Conservation (phyloP, 2,113 vertebrate genomes). For the Piprites chloris region DNA sequence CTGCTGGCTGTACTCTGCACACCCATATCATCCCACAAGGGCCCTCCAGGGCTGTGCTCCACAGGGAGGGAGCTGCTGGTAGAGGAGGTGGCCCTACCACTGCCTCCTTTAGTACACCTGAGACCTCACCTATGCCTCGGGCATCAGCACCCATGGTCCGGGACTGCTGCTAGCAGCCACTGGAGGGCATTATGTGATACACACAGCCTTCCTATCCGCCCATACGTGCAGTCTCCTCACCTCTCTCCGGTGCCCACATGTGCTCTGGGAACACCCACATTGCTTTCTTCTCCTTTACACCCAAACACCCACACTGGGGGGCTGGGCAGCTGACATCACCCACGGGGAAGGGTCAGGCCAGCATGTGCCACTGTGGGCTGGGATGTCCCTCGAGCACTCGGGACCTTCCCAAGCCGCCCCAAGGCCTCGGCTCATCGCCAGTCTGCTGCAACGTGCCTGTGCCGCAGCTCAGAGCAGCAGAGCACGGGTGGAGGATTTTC, state of each 20-base stretch:
- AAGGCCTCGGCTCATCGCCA: rapidly evolving
- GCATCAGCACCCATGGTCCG: not conserved
- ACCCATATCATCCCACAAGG: rapidly evolving
- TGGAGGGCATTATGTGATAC: not conserved
- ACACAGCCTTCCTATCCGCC: rapidly evolving
- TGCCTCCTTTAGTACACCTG: rapidly evolving
- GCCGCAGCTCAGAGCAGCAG: not conserved
- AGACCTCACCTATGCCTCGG: not conserved
- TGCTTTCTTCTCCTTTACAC: not conserved
- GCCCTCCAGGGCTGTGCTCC: not conserved
- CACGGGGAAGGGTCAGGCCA: not conserved
- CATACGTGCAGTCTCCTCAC: rapidly evolving
- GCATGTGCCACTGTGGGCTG: rapidly evolving
- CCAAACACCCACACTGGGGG: rapidly evolving
- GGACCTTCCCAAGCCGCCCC: not conserved
- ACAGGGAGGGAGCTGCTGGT: not conserved
- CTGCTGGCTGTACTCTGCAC: not conserved
- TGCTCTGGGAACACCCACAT: rapidly evolving
- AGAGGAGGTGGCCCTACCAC: not conserved
- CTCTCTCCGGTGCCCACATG: not conserved
- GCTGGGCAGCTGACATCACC: not conserved
- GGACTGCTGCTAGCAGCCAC: not conserved
- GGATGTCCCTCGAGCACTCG: rapidly evolving
- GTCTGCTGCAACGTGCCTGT: rapidly evolving
- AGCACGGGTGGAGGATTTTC: conserved; percentile 32